Conservation (phyloP, 2,888 invertebrate species). For the Chelonus formosanus region DNA sequence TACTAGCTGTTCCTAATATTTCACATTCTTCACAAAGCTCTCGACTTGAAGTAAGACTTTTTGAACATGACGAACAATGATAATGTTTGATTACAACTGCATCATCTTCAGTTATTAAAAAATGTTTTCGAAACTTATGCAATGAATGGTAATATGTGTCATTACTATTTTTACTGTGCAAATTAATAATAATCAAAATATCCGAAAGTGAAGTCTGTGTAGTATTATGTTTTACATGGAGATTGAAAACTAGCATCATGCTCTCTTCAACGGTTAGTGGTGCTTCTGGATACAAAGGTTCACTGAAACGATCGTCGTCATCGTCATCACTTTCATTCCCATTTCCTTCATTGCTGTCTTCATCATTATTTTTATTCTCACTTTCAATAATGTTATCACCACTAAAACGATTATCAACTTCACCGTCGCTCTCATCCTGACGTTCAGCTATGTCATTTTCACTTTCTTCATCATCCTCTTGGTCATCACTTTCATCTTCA, state of each 20-base stretch:
- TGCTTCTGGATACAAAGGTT: constrained; percentile 10
- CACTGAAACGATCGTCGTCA: neutral
- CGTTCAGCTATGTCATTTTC: too few relatives aligned
- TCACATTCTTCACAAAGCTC: constrained; percentile 9
- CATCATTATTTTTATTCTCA: neutral
- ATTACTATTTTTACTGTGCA: constrained; percentile 13
- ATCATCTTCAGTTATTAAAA: neutral
- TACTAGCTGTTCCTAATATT: neutral
- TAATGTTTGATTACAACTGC: constrained; percentile 1
- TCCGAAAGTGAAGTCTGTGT: constrained; percentile 8
- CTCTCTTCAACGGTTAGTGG: constrained; percentile 16
- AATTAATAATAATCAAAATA: constrained; percentile 5
- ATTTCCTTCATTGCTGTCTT: neutral
- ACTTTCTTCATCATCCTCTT: too few relatives aligned
- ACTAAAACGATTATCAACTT: neutral
- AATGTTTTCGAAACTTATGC: constrained; percentile 20
- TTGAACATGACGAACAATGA: constrained; percentile 10
- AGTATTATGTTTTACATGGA: constrained; percentile 13
- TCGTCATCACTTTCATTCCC: neutral
- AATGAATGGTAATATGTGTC: neutral
- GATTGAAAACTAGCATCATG: constrained; percentile 12
- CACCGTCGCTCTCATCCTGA: too few relatives aligned
- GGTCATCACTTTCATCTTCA: too few relatives aligned
- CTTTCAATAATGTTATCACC: neutral
- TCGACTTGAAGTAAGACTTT: neutral